Percentiles rank a stretch among this genome's conserved stretches.
phyloP scores from a whole-genome alignment of 1,140 invertebrate species.

The Acyrthosiphon pisum region DNA sequence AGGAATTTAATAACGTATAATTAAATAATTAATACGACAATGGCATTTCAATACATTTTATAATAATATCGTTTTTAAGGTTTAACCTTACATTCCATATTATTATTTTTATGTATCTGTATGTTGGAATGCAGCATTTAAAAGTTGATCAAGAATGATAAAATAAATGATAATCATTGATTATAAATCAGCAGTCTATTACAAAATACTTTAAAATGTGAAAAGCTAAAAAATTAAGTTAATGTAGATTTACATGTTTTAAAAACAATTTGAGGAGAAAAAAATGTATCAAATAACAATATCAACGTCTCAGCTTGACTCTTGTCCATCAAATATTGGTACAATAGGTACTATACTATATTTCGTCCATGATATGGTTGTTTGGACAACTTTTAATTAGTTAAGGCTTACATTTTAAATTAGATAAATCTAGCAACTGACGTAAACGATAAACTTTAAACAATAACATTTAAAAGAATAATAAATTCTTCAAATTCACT shows the following conservation, averaged over 20 bases:
- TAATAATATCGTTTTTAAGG: not conserved
- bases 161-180: not conserved
- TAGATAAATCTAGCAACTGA: not conserved
- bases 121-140: not conserved
- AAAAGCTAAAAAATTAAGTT: not conserved
- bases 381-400: too few relatives aligned
- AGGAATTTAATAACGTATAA: not conserved
- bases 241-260: not conserved
- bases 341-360: too few relatives aligned
- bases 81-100: not conserved
- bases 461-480: not conserved
- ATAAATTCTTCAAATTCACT: too few relatives aligned
- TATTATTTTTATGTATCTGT: too few relatives aligned
- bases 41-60: not conserved
- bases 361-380: too few relatives aligned
- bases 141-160: not conserved
- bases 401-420: not conserved
- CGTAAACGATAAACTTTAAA: not conserved
- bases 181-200: too few relatives aligned
- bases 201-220: not conserved
- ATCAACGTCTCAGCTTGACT: not conserved
- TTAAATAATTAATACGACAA: not conserved
- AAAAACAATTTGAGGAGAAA: not conserved
- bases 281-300: not conserved
- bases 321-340: too few relatives aligned